Base-by-base conservation (phyloP, 2,113 vertebrate species). In the Struthio camelus region DNA sequence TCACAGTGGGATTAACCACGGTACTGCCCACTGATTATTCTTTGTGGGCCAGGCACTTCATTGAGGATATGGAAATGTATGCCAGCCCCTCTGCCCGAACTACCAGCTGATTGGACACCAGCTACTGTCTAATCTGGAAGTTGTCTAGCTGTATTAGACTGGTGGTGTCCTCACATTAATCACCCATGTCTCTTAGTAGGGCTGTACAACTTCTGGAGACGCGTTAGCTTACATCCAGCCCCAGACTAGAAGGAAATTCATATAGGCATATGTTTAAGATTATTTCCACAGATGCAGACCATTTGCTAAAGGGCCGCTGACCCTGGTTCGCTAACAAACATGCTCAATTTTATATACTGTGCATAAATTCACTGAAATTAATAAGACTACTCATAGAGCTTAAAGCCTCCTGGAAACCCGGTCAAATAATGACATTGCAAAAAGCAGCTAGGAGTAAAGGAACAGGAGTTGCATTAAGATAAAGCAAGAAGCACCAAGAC, bases 331-430 rank as follows among this genome's bases (percentile, higher is more conserved):
- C 48, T 46, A 56, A 72, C 5, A 59, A 0, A 2, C 6, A 62
- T 20, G 48, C 65, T 54, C 25, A 72, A 19, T 82, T 85, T 80
- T 48, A 72, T 28, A 19, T 11, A 62, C 30, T 2, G 0, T 11
- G 66, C 22, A 10, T 40, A 76, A 81, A 54, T 64, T 51, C 11
- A 24, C 2, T 80, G 15, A 90, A 79, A 62, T 77, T 38, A 91
- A n/a, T 1, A 7, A 36, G 16, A 54, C 32, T 64, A 85, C 3
- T 50, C 11, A 50, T 0, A 2, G 2, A 59, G 19, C 48, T 46
- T 11, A 30, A 88, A 83, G 17, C 3, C 20, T 42, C 64, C 12
- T 76, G 36, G 19, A 76, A 71, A 67, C 53, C 7, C 30, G 30
- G 20, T 8, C 34, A 77, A 84, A 86, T 3, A 51, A 75, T 78